These are phyloP conservation scores for Colostygia pectinataria DNA, from an alignment of 2,888 invertebrate species.

Conservation along the genomic window DNA sequence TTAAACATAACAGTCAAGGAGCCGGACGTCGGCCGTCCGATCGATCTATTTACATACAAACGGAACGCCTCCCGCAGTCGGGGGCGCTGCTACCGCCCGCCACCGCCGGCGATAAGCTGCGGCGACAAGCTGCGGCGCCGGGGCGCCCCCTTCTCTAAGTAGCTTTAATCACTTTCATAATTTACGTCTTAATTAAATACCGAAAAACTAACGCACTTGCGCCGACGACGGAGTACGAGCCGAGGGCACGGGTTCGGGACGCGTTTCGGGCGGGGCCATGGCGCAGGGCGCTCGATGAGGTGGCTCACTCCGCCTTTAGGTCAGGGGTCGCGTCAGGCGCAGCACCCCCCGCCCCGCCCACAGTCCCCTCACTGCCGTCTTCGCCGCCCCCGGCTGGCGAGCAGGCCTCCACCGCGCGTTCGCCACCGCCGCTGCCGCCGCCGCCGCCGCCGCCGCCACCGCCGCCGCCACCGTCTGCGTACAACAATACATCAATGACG, in stretches of 20 bases:
- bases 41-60: conserved; percentile 75
- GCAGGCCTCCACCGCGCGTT: conserved; percentile 54
- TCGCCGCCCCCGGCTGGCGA: conserved; percentile 45
- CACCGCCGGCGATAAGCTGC: conserved; percentile 42
- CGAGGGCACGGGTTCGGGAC: conserved; percentile 23
- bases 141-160: conserved; percentile 51
- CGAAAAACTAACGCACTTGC: conserved; percentile 63
- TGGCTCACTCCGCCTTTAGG: conserved; percentile 61
- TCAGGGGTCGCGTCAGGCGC: conserved; percentile 55
- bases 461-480: conserved; percentile 53
- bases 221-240: conserved; percentile 37
- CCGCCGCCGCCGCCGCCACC: conserved; percentile 55
- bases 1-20: conserved; percentile 79
- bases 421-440: conserved; percentile 53
- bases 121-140: conserved; percentile 36
- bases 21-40: conserved; percentile 66
- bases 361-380: conserved; percentile 55
- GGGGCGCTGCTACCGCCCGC: conserved; percentile 33
- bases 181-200: conserved; percentile 79
- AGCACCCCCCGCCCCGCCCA: conserved; percentile 52
- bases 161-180: conserved; percentile 77
- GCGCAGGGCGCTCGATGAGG: conserved; percentile 35
- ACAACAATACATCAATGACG: conserved; percentile 30
- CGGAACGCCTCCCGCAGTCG: conserved; percentile 55
- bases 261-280: conserved; percentile 37